Evolutionary conservation across 1,140 invertebrate genomes (phyloP), one percentile per base, ranked within the genome.

Genomic region (Scylla paramamosain): DNA sequence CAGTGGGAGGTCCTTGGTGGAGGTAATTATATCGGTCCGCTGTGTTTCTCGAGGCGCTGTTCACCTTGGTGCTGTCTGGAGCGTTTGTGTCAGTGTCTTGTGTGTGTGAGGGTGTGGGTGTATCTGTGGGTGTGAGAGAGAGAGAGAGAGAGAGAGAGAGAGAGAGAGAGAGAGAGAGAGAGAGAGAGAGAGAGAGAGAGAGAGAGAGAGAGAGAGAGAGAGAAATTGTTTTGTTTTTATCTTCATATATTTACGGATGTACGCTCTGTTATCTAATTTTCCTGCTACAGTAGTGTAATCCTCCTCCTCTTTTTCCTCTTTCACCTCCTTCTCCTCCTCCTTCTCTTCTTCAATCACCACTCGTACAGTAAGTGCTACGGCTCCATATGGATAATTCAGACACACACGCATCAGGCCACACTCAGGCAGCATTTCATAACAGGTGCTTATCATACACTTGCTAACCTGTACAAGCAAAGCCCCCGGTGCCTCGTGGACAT

Each of bases 111-210:
- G 0, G 86, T 39, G 86, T 46, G 45, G 46, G 87, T 46, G 39
- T 89, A 39, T 46, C 31, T 39, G 86, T 31, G 86, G 10, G 86
- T 10, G 14, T 10, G n/a, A 86, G 83, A 86, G 83, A 86, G n/a
- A 28, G n/a, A 16, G n/a, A 86, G n/a, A 25, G 6, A 84, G 82
- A 25, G 82, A 84, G n/a, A 86, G 83, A 86, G 83, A 86, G n/a
- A 28, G n/a, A 16, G n/a, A 86, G n/a, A 87, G n/a, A 86, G 83
- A 86, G 83, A 86, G n/a, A 28, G n/a, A 16, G n/a, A 86, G n/a
- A 31, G n/a, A 86, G 83, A 86, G 83, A 86, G n/a, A 28, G n/a
- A 16, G n/a, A 86, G n/a, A 14, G n/a, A 86, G 83, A 86, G 83
- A 86, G n/a, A 28, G n/a, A 16, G n/a, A 86, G n/a, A 87, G n/a